A percentile compares a stretch with the other conserved stretches of the same genome.
These are phyloP conservation scores for Tyto alba DNA, from an alignment of 2,113 vertebrate species.

Conservation along the genomic window DNA sequence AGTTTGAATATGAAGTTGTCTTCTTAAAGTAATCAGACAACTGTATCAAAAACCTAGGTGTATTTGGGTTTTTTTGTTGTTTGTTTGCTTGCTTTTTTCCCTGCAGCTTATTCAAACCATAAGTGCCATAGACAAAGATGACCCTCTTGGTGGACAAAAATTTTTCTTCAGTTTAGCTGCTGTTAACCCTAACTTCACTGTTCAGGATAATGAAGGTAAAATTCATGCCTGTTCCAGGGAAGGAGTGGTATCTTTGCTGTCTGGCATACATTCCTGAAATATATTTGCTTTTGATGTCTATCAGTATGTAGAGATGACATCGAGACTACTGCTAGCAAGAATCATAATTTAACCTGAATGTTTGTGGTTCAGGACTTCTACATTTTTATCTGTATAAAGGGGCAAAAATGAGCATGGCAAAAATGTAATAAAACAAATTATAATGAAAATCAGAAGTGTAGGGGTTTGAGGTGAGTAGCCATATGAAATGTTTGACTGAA, in stretches of 20 bases:
- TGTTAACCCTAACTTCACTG: slow-evolving; percentile 95
- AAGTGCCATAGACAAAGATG: slow-evolving; percentile 95
- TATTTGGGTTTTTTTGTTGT: neutral
- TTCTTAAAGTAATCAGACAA: neutral
- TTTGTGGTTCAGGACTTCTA: neutral
- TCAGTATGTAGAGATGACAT: neutral
- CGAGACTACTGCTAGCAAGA: neutral
- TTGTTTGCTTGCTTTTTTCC: slow-evolving; percentile 1
- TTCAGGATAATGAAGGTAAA: slow-evolving; percentile 95
- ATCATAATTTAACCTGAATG: neutral
- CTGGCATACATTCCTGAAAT: neutral
- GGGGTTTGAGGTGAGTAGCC: neutral
- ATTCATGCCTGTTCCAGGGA: neutral
- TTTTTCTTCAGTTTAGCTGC: slow-evolving; percentile 95
- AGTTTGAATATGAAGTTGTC: neutral
- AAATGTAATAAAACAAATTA: neutral
- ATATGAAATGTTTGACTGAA: neutral
- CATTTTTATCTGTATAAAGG: neutral
- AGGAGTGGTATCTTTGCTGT: neutral
- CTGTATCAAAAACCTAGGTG: neutral
- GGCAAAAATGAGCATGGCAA: neutral
- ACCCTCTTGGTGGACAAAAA: slow-evolving; percentile 93
- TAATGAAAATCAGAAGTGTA: neutral
- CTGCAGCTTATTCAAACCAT: slow-evolving; percentile 96
- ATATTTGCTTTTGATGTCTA: neutral